Evolutionary conservation across 2,888 invertebrate genomes (phyloP), one percentile per base, ranked within the genome.

Genomic region (Mimumesa dahlbomi): DNA sequence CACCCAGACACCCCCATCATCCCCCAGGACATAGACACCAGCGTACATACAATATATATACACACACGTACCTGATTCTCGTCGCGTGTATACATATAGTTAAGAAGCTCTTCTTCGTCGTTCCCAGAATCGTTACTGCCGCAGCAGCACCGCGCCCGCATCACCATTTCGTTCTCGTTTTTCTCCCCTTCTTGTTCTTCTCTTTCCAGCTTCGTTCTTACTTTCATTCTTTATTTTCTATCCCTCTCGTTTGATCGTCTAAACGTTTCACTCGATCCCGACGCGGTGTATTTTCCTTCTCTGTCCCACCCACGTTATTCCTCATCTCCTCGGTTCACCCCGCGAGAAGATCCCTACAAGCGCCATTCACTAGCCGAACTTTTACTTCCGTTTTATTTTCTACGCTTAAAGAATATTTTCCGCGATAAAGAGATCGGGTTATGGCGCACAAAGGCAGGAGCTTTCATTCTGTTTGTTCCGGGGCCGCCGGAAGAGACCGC

Each of bases 311-410:
- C n/a, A n/a, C n/a, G n/a, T n/a, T n/a, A 13, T 45, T 48, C 52
- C 45, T 19, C 38, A 22, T 16, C 21, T 7, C 38, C 59, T 40
- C 59, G 50, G n/a, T 54, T 40, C 56, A 19, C 50, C 25, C 54
- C 9, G 18, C 42, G n/a, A 49, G 7, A 18, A 38, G 65, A 73
- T 64, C 68, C 71, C 67, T 54, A 68, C 68, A 62, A 75, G 62
- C 75, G 53, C 78, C 77, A 76, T 77, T 81, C 76, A 74, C 75
- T 66, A 67, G 36, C 64, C 72, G 72, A 73, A 81, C 79, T 81
- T 85, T 83, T 76, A 80, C 81, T 82, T 81, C 84, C 80, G 80
- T 85, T 84, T 85, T 83, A 84, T 85, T 85, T 83, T 79, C 82
- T 76, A 81, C 85, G 81, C 80, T 84, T 82, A 79, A 79, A 81